Base-by-base conservation (phyloP, 1,140 invertebrate genomes). In the Stegodyphus mimosarum region DNA sequence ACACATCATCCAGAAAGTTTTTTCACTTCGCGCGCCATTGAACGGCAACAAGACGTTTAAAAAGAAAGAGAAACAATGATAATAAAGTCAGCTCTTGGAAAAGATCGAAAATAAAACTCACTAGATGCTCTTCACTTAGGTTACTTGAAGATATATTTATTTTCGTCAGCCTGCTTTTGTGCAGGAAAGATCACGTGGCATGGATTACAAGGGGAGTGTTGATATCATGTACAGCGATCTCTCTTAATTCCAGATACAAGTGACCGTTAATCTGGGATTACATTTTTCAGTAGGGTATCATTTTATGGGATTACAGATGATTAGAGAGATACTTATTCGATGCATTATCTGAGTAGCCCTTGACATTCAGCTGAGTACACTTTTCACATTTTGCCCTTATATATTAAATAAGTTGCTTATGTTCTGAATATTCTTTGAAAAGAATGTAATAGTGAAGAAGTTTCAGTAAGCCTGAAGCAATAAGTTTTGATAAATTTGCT, bases 301-400 rank as follows among this genome's bases (percentile, higher is more conserved):
- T 74, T 74, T 74, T 11, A 51, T 48, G 51, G 72, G 72, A 74
- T 74, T 74, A 74, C 17, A 74, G 55, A 74, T 18, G 72, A 74
- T 74, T 18, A 18, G 10, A 13, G 33, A n/a, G 72, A 74, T 74
- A 74, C 55, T 15, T 17, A 5, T 74, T n/a, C 72, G 52, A 33
- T 60, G 13, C 52, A 72, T 72, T 51, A 51, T 17, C 50, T 33
- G 9, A 33, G n/a, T 13, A 48, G 67, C 7, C 18, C 18, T 69
- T 9, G 33, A 33, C 33, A 33, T 33, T 33, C 11, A 49, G 13
- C 13, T 11, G 67, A 69, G 67, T 9, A 11, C 18, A 2, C 33
- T 72, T 51, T 51, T 72, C 49, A 51, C 7, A 48, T 0, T 51
- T n/a, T 51, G 2, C 50, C 11, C 10, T 51, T 33, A 33, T 33